Evolutionary conservation across 2,797 vertebrate species (phyloP).

Genomic region (Pangasius krempfi): DNA sequence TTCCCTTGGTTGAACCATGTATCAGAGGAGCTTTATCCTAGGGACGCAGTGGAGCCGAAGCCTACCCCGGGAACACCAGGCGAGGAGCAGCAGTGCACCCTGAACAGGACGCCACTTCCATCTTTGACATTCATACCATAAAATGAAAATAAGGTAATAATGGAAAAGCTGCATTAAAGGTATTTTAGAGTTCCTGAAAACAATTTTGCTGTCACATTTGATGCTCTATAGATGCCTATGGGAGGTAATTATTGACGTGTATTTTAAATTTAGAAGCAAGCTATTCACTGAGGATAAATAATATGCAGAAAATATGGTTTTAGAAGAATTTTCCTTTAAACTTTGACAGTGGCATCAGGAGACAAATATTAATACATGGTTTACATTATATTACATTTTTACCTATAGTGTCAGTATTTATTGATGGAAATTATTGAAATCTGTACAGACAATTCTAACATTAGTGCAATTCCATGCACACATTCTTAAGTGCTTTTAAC

Average conservation of each 20-base stretch:
- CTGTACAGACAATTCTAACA: neutral
- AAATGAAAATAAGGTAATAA: neutral
- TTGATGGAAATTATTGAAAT: neutral
- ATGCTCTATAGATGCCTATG: slow-evolving; percentile 4
- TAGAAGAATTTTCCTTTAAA: neutral
- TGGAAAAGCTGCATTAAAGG: neutral
- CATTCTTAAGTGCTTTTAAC: neutral
- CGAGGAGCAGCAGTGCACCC: too few relatives aligned
- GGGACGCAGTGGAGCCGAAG: neutral
- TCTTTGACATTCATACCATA: neutral
- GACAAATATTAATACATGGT: neutral
- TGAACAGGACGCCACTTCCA: neutral
- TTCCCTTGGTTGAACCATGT: neutral
- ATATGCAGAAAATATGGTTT: neutral
- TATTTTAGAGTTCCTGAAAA: neutral
- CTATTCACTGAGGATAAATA: neutral
- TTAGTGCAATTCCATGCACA: neutral
- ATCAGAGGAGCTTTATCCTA: too few relatives aligned
- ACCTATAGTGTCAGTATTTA: neutral
- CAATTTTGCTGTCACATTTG: neutral
- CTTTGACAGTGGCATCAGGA: neutral
- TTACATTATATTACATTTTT: neutral
- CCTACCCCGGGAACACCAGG: neutral
- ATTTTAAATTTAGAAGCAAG: neutral
- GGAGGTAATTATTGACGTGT: neutral